Conservation (phyloP, 2,113 vertebrate genomes). For the Eulacestoma nigropectus region DNA sequence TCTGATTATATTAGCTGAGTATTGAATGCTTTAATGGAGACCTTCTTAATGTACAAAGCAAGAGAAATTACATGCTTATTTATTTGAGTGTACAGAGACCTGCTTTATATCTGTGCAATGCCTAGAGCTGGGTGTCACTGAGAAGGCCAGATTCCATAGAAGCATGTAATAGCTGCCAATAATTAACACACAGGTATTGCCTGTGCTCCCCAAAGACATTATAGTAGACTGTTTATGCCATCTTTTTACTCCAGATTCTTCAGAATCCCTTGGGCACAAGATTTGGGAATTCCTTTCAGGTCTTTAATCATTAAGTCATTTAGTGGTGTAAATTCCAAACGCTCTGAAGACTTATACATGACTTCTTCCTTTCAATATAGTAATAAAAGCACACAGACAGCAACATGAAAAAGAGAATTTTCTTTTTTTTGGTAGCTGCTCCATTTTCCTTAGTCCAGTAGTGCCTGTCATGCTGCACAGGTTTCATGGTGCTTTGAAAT, state of each 20-base stretch:
- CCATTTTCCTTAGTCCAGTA: not conserved
- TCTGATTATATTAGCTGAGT: not conserved
- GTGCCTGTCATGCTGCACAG: not conserved
- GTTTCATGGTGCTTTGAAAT: not conserved
- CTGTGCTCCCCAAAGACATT: not conserved
- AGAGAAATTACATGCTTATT: not conserved
- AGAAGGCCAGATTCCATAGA: not conserved
- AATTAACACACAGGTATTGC: not conserved
- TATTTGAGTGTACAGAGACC: not conserved
- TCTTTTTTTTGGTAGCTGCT: not conserved
- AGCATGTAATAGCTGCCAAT: not conserved
- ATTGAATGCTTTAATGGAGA: not conserved
- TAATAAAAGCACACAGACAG: not conserved
- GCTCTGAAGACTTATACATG: not conserved
- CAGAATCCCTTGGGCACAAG: not conserved
- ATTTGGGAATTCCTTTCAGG: not conserved
- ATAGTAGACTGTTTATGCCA: not conserved
- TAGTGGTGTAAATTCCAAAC: not conserved
- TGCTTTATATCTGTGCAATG: not conserved
- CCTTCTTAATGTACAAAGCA: not conserved
- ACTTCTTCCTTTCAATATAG: not conserved
- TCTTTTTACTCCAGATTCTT: not conserved
- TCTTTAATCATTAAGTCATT: not conserved
- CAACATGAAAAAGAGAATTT: not conserved
- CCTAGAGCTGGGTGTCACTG: not conserved